Evolutionary conservation across 2,797 vertebrate genomes (phyloP).

Genomic region (Alcedo atthis): DNA sequence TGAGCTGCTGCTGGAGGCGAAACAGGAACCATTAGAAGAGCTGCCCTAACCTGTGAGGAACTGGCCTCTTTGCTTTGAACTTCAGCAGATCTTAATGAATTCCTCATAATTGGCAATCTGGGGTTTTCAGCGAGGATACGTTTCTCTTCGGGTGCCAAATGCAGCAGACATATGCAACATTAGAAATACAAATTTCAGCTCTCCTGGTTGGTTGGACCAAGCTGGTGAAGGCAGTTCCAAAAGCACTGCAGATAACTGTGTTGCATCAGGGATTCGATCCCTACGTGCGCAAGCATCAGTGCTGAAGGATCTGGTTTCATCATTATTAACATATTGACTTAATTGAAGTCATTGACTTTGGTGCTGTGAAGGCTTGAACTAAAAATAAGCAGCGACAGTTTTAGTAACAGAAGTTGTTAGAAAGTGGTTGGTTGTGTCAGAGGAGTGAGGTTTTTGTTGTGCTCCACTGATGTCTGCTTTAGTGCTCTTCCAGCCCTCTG

Average conservation of each 20-base stretch:
- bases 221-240: neutral
- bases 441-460: neutral
- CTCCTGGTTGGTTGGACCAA: neutral
- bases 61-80: conserved; percentile 56
- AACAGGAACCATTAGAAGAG: conserved; percentile 52
- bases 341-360: conserved; percentile 10
- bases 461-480: conserved; percentile 1
- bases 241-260: neutral
- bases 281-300: neutral
- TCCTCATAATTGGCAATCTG: neutral
- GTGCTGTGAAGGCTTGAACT: neutral
- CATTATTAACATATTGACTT: neutral
- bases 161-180: neutral
- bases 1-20: conserved; percentile 67
- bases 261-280: neutral
- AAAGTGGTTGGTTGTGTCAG: neutral
- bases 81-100: conserved; percentile 59
- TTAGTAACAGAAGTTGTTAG: neutral
- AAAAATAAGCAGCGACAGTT: conserved; percentile 11
- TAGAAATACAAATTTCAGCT: neutral
- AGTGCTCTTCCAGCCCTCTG: conserved; percentile 4
- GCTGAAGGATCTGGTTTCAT: neutral
- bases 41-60: conserved; percentile 60
- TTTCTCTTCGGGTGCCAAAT: neutral
- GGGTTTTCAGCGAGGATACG: conserved; percentile 16